A percentile compares a stretch with the other conserved stretches of the same genome.
These are phyloP conservation scores for Epinotia ramella DNA, from an alignment of 2,888 invertebrate genomes.

Conservation along the genomic window DNA sequence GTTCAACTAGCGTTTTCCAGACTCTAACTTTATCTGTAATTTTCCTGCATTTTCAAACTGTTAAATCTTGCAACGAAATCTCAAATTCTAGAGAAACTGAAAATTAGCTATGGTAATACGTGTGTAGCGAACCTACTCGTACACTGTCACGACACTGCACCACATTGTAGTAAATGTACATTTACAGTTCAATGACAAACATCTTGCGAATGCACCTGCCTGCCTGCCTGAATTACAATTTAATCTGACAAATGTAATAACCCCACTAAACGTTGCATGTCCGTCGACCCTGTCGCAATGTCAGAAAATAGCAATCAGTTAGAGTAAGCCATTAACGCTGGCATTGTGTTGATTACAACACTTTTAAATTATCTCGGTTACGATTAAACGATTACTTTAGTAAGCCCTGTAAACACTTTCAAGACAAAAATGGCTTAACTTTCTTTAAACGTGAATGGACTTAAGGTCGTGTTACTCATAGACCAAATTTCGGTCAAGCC, in stretches of 20 bases:
- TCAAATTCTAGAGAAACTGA: too few relatives aligned
- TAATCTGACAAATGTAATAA: neutral
- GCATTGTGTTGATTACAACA: conserved; percentile 39
- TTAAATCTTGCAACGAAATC: too few relatives aligned
- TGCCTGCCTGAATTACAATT: neutral
- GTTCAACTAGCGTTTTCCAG: too few relatives aligned
- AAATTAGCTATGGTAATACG: too few relatives aligned
- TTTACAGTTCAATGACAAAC: conserved; percentile 7
- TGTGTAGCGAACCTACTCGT: too few relatives aligned
- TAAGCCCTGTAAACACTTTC: conserved; percentile 10
- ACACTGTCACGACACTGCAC: too few relatives aligned
- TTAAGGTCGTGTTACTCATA: neutral
- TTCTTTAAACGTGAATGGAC: neutral
- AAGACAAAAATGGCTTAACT: neutral
- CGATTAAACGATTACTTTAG: conserved; percentile 35
- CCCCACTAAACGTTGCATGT: conserved; percentile 20
- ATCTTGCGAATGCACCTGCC: neutral
- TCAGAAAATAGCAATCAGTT: conserved; percentile 42
- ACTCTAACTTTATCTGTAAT: too few relatives aligned
- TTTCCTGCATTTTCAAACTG: too few relatives aligned
- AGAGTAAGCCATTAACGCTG: conserved; percentile 31
- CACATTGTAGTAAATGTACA: neutral
- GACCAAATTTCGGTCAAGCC: neutral
- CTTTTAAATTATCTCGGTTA: conserved; percentile 34
- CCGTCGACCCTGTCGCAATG: conserved; percentile 32